phyloP scores from a whole-genome alignment of 2,797 vertebrate genomes.

The Acrossocheilus fasciatus region DNA sequence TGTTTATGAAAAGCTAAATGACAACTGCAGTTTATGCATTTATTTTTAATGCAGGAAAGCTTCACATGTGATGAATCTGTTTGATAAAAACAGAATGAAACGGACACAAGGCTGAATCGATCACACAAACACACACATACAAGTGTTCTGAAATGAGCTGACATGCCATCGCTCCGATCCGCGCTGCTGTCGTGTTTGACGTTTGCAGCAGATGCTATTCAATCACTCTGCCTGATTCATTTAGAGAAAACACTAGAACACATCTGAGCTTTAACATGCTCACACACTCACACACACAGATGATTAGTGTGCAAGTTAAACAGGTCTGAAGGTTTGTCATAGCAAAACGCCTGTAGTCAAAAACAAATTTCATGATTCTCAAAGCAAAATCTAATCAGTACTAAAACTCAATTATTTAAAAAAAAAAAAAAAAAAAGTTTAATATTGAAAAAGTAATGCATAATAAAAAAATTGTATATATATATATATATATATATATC shows the following conservation, averaged over 20 bases:
- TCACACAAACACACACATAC: neutral
- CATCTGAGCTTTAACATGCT: neutral
- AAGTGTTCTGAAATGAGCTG: neutral
- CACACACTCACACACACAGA: neutral
- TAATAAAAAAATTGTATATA: no score
- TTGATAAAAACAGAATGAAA: neutral
- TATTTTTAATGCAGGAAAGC: neutral
- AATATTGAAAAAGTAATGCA: no score
- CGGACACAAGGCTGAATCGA: neutral
- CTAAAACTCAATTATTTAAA: neutral
- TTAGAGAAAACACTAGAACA: neutral
- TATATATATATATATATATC: no score
- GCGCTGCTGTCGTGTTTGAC: neutral
- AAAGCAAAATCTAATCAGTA: neutral
- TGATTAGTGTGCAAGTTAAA: neutral
- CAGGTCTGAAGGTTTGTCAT: neutral
- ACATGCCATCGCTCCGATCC: neutral
- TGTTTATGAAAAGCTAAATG: neutral
- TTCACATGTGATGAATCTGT: neutral
- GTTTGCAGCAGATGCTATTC: slow-evolving; percentile 8
- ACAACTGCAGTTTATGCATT: neutral
- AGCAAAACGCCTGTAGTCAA: neutral
- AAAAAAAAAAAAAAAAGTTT: neutral
- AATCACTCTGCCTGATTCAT: slow-evolving; percentile 3
- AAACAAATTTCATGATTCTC: neutral